Base-by-base conservation (phyloP, 2,797 vertebrate species). In the Scolopax bukidnonensis region DNA sequence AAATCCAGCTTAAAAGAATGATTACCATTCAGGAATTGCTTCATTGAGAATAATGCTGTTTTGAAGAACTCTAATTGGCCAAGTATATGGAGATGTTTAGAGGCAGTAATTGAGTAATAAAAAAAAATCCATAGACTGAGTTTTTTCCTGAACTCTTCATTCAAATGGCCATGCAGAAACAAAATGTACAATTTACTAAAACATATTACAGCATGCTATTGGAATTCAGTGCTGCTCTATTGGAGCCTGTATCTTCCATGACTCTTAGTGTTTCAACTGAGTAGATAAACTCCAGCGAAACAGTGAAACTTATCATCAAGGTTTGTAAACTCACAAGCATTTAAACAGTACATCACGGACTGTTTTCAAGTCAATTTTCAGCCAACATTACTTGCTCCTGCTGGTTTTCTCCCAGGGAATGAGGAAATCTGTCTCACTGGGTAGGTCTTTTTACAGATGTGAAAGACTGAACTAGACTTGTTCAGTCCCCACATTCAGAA, bases 211-310 rank as follows among this genome's bases (percentile, higher is more conserved):
- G 9, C 9, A 30, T 32, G 32, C 10, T 57, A 54, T 6, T 61
- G 24, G 17, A 67, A 77, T 14, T 47, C 11, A 68, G 14, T 76
- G 25, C 5, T 65, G 12, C 15, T 60, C 4, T 61, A 60, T 19
- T 2, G 1, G 2, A 12, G 1, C 24, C 18, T 67, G 0, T 23
- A 41, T 21, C 9, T 67, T 74, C 38, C 40, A 25, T 28, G 16
- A 32, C 5, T 32, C 14, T 30, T 4, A 10, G 3, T 43, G 30
- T 75, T 85, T 82, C 56, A 54, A 4, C 32, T 76, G 18, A 51
- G 32, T 54, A 63, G 20, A 70, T 23, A 47, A 85, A n/a, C 3
- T 67, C 27, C 60, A 85, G 6, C 12, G 70, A 40, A 86, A 38
- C 6, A 59, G 11, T 60, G 10, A 8, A 32, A 63, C 8, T 75